Evolutionary conservation across 2,888 invertebrate species (phyloP), one percentile per base, ranked within the genome.

Genomic region (Sinopyrophorus schimmeli): DNA sequence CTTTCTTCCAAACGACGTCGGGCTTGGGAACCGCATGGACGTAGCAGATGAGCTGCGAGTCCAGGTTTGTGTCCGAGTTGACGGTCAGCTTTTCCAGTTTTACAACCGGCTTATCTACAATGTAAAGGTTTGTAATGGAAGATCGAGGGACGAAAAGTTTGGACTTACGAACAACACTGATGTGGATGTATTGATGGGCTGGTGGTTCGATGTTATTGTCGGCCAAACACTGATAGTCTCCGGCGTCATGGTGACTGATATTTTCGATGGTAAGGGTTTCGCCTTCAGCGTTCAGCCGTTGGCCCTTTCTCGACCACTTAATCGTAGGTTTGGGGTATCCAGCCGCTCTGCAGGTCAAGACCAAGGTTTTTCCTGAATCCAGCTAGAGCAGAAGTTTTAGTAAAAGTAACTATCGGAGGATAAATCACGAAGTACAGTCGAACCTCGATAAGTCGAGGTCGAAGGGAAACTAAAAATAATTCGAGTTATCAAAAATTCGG

Each of bases 191-290:
- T 11, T 57, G 53, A 43, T 68, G 67, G 3, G 67, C 72, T 2
- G 74, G 72, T 27, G 62, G 46, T 21, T 67, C 71, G 26, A 72
- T 55, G 14, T 63, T 63, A 55, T 77, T 78, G 46, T 73, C 71
- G 16, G 77, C 77, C 7, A 72, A 62, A 55, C 78, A 78, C 24
- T 74, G 71, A 60, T 77, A 78, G 14, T 60, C 55, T 5, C 77
- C 78, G 15, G 69, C 62, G 56, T 77, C 68, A 11, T 66, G 63
- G 3, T 60, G 63, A 10, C 57, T 63, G 11, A 72, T 54, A 32
- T 67, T 64, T 15, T 64, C 59, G 42, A 76, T 73, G 2, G 62
- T 67, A 5, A 76, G 56, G 14, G 57, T 64, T 16, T 69, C 64
- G 5, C 73, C 74, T 32, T 61, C 57, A 0, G 59, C 39, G 3